Evolutionary conservation across 2,888 invertebrate species (phyloP), one percentile per base, ranked within the genome.

Genomic region (Pseudoips prasinana): DNA sequence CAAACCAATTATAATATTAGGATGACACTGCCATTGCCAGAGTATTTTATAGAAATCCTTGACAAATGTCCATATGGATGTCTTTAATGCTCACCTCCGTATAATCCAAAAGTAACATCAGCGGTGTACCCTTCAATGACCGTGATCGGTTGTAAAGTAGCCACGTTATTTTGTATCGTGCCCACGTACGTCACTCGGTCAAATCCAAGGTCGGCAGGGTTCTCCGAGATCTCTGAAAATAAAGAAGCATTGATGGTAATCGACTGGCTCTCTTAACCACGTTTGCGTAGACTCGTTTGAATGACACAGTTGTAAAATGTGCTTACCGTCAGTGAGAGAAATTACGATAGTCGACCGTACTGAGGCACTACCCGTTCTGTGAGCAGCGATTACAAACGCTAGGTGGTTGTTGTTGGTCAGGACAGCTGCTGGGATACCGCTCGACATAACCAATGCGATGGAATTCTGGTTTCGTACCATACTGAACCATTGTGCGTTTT

Each of bases 121-220:
- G 43, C 7, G 6, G 45, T 41, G 35, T 55, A 64, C 25, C 66
- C 70, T 34, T 60, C 54, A 4, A 27, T 52, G 3, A 73, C 51
- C 7, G 44, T 48, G 10, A 73, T 67, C 0, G 58, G 37, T 10
- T 46, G 42, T 26, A 70, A 38, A 7, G 32, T 35, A 7, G 57
- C 18, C 1, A 22, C 11, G 14, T 42, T 39, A 10, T 46, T 44
- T 25, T 52, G 42, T 2, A 71, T 50, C 1, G 57, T 9, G 10
- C 58, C 58, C 1, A 46, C 19, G 29, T 58, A 58, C 6, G 27
- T 41, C 4, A 43, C 25, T 27, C 37, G 35, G 9, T 58, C 52
- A 20, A 58, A 58, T 2, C 52, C 50, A 6, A 56, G 46, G 10
- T 51, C 18, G 8, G 22, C 22, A 7, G 18, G 4, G 3, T 25